Percentiles rank a stretch among this genome's conserved stretches.
phyloP scores from a whole-genome alignment of 2,888 invertebrate species.

The Laspeyria flexula region DNA sequence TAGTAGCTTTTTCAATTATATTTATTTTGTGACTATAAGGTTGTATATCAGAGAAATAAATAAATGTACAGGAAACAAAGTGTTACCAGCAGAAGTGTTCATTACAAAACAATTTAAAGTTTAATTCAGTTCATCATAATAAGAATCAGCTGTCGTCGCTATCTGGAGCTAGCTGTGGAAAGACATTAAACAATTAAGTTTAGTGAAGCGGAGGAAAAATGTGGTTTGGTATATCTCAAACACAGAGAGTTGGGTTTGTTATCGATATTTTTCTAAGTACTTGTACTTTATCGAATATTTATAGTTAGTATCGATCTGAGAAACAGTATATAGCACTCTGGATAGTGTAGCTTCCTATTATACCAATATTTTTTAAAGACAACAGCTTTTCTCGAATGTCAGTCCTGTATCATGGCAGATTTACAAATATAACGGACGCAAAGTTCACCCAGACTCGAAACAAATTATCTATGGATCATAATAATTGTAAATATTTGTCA shows the following conservation, averaged over 20 bases:
- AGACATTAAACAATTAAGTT: constrained; percentile 21
- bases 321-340: too few species aligned
- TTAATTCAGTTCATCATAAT: constrained; percentile 38
- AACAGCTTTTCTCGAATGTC: too few species aligned
- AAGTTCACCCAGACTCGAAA: too few species aligned
- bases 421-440: too few species aligned
- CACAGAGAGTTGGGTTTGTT: background rate
- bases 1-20: too few species aligned
- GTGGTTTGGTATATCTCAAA: background rate
- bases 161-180: constrained; percentile 10
- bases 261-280: background rate
- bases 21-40: too few species aligned
- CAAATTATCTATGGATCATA: too few species aligned
- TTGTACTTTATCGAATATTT: background rate
- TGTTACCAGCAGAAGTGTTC: constrained; percentile 26
- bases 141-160: constrained; percentile 21
- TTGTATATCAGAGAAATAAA: constrained; percentile 14
- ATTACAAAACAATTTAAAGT: constrained; percentile 36
- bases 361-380: too few species aligned
- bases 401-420: too few species aligned
- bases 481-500: too few species aligned
- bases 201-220: constrained; percentile 12
- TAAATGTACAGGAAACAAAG: constrained; percentile 21
- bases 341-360: too few species aligned
- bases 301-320: too few species aligned